phyloP scores from a whole-genome alignment of 2,888 invertebrate species.

The Stenolophus ochropezus region DNA sequence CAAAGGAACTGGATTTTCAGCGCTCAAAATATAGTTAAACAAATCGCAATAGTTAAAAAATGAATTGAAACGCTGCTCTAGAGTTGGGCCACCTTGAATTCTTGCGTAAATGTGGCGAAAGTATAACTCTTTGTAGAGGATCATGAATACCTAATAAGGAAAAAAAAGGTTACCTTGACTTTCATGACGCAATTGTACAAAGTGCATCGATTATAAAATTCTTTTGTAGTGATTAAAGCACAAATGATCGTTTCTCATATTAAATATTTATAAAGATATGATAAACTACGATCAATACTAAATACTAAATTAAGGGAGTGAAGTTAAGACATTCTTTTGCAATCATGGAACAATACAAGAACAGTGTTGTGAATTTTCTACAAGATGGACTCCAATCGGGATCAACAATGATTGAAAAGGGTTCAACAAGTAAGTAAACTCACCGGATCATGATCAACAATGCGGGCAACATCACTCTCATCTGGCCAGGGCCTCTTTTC shows the following conservation, averaged over 20 bases:
- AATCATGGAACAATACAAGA: constrained; percentile 41
- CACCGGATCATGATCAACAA: constrained; percentile 84
- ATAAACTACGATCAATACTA: constrained; percentile 12
- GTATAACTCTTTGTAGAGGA: constrained; percentile 97
- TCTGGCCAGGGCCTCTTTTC: constrained; percentile 97
- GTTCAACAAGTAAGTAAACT: constrained; percentile 67
- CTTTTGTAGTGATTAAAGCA: not conserved
- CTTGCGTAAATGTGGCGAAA: constrained; percentile 98
- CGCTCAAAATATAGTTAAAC: constrained; percentile 96
- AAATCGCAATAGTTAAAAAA: constrained; percentile 99
- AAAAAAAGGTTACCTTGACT: constrained; percentile 57
- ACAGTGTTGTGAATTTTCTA: constrained; percentile 16
- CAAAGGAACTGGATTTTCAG: constrained; percentile 89
- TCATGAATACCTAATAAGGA: constrained; percentile 86
- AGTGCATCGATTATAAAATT: not conserved
- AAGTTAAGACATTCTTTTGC: not conserved
- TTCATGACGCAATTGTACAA: constrained; percentile 31
- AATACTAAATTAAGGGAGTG: not conserved
- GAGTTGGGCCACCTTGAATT: constrained; percentile 90
- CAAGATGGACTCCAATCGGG: constrained; percentile 25
- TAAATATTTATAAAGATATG: constrained; percentile 7
- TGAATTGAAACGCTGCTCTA: constrained; percentile 94
- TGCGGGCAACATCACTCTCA: constrained; percentile 86
- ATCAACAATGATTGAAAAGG: constrained; percentile 16
- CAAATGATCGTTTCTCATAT: constrained; percentile 9